A percentile compares a stretch with the other conserved stretches of the same genome.
Evolutionary conservation across 2,797 vertebrate species (phyloP).

Genomic region (Siniperca obscura): DNA sequence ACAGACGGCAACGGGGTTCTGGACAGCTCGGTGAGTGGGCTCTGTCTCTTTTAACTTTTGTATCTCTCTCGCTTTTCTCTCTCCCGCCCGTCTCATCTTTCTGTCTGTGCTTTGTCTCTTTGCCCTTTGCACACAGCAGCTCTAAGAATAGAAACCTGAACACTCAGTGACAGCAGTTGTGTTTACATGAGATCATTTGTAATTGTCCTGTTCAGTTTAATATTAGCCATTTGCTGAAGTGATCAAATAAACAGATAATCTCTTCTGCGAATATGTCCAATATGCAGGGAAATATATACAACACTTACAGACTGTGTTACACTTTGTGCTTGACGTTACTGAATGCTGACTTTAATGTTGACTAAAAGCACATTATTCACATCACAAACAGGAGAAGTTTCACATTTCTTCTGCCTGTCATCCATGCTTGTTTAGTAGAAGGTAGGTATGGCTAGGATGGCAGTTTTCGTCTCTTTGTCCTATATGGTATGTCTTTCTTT

Average conservation of each 20-base stretch:
- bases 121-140: constrained; percentile 3
- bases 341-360: background rate
- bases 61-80: too few relatives aligned
- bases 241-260: constrained; percentile 17
- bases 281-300: background rate
- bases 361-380: background rate
- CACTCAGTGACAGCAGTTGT: constrained; percentile 8
- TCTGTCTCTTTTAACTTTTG: background rate
- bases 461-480: background rate
- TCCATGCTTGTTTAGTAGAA: background rate
- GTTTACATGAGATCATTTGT: constrained; percentile 55
- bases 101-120: background rate
- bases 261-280: background rate
- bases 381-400: background rate
- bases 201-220: constrained; percentile 37
- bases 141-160: constrained; percentile 52
- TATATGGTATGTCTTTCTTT: background rate
- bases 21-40: constrained; percentile 93
- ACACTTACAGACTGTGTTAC: background rate
- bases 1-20: constrained; percentile 93
- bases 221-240: constrained; percentile 2
- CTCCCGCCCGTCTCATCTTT: background rate
- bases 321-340: background rate
- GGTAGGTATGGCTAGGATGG: background rate
- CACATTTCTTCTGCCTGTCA: background rate